These are phyloP conservation scores for Stomatorhinus ivindoensis DNA, from an alignment of 2,113 vertebrate species.

Conservation along the genomic window DNA sequence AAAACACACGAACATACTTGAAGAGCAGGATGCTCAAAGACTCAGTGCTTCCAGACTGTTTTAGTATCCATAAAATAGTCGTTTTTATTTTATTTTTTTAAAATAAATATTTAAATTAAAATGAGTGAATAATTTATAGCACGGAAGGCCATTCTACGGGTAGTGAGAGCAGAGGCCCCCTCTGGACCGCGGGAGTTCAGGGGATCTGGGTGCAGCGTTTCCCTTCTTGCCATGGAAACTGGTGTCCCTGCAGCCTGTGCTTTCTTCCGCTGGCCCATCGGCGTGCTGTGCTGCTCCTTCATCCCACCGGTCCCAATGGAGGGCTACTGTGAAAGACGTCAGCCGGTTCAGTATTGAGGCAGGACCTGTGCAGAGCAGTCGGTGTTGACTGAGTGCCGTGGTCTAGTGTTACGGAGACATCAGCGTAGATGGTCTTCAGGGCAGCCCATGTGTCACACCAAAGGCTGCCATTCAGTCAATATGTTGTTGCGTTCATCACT, in stretches of 20 bases:
- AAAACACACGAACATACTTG: conserved; percentile 66
- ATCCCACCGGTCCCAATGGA: neutral
- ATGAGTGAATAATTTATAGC: conserved; percentile 54
- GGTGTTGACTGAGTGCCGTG: neutral
- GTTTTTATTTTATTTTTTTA: conserved; percentile 64
- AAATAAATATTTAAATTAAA: conserved; percentile 67
- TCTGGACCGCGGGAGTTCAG: neutral
- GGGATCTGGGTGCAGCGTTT: neutral
- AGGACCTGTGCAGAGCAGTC: neutral
- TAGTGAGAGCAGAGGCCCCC: neutral
- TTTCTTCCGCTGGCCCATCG: neutral
- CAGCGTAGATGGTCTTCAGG: neutral
- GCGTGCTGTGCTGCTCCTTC: neutral
- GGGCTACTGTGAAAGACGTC: neutral
- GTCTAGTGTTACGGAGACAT: neutral
- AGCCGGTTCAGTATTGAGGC: neutral
- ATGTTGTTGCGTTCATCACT: neutral
- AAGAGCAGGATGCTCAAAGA: conserved; percentile 70
- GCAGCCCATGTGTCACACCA: neutral
- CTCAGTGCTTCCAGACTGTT: conserved; percentile 78
- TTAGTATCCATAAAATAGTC: conserved; percentile 57
- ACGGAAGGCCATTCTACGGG: neutral
- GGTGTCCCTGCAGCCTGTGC: neutral
- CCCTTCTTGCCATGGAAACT: neutral
- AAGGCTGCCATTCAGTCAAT: neutral